phyloP scores from a whole-genome alignment of 2,888 invertebrate genomes.

The Latrodectus hesperus region DNA sequence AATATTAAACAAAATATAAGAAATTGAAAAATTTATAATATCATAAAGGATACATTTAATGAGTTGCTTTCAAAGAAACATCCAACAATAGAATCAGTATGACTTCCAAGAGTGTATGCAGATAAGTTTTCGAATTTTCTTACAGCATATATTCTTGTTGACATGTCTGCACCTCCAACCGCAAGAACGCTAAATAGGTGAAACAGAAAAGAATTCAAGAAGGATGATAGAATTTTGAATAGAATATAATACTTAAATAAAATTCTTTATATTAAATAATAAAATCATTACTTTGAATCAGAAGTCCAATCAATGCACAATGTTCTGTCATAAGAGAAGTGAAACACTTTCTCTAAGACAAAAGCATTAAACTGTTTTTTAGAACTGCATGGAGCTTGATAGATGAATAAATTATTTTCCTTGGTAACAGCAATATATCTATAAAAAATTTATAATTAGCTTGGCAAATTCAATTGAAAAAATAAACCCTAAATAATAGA shows the following conservation, averaged over 20 bases:
- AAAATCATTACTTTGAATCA: constrained; percentile 83
- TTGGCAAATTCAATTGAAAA: too few relatives aligned
- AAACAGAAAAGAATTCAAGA: constrained; percentile 8
- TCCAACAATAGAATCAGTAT: constrained; percentile 87
- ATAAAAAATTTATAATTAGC: constrained; percentile 11
- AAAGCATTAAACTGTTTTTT: constrained; percentile 92
- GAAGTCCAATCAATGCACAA: constrained; percentile 93
- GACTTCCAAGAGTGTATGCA: constrained; percentile 81
- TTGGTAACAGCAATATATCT: constrained; percentile 90
- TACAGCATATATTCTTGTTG: constrained; percentile 86
- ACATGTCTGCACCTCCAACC: constrained; percentile 92
- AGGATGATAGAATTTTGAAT: neutral
- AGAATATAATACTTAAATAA: neutral
- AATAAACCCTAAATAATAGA: too few relatives aligned
- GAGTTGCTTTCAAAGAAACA: constrained; percentile 91
- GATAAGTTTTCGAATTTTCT: constrained; percentile 75
- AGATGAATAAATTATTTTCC: constrained; percentile 89
- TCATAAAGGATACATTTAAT: constrained; percentile 81
- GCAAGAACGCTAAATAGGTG: constrained; percentile 81
- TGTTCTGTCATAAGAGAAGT: constrained; percentile 87
- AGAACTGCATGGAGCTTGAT: constrained; percentile 85
- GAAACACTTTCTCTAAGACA: constrained; percentile 86
- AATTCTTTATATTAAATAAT: neutral
- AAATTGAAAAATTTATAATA: neutral
- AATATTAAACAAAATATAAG: neutral